Percentiles rank a stretch among this genome's conserved stretches.
These are phyloP conservation scores for Reticulitermes speratus DNA, from an alignment of 1,140 invertebrate genomes.

Conservation along the genomic window DNA sequence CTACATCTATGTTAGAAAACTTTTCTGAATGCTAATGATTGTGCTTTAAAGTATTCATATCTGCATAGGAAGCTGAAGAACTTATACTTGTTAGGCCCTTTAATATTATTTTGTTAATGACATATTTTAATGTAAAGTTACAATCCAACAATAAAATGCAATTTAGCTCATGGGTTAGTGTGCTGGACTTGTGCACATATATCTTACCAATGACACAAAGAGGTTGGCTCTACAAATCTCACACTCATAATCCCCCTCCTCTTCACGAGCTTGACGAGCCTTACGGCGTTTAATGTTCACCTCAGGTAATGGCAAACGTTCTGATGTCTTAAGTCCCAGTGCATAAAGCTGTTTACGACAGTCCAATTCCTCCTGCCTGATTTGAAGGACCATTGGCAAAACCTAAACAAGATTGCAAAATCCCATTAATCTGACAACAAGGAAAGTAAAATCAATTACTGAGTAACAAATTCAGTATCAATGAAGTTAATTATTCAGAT, in stretches of 20 bases:
- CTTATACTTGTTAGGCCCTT: no score
- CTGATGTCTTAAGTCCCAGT: conserved; percentile 61
- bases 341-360: conserved; percentile 54
- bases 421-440: no score
- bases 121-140: no score
- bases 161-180: no score
- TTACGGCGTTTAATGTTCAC: conserved; percentile 50
- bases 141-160: no score
- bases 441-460: no score
- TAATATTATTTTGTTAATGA: no score
- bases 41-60: no score
- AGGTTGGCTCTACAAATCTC: conserved; percentile 77
- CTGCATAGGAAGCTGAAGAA: no score
- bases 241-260: conserved; percentile 73
- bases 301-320: conserved; percentile 61
- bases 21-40: no score
- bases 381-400: conserved; percentile 51
- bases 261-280: conserved; percentile 53
- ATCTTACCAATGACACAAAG: conserved; percentile 72
- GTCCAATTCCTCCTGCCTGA: conserved; percentile 56
- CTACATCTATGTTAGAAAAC: no score
- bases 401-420: conserved; percentile 43
- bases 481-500: background rate
- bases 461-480: background rate
- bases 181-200: no score